A percentile compares a stretch with the other conserved stretches of the same genome.
phyloP scores from a whole-genome alignment of 2,113 vertebrate genomes.

The Calypte anna region DNA sequence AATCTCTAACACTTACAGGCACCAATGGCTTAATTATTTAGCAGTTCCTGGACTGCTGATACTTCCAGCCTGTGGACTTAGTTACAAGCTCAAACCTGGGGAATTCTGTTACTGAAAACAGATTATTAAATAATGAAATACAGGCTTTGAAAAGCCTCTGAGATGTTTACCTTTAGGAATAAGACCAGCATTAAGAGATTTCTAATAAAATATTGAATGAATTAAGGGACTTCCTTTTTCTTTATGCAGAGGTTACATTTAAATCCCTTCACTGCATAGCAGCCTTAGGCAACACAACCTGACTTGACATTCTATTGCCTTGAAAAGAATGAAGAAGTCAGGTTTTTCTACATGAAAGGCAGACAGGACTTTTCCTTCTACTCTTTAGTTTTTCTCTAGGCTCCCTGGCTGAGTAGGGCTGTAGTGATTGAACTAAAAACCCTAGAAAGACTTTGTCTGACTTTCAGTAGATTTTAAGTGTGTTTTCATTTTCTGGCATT shows the following conservation, averaged over 20 bases:
- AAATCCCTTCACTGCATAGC: constrained; percentile 53
- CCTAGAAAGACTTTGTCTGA: constrained; percentile 48
- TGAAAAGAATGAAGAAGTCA: constrained; percentile 62
- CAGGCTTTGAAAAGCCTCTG: constrained; percentile 65
- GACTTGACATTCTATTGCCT: constrained; percentile 66
- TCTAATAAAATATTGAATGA: constrained; percentile 77
- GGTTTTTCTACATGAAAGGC: constrained; percentile 65
- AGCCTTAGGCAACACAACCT: constrained; percentile 75
- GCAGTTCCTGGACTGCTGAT: constrained; percentile 56
- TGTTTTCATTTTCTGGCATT: neutral
- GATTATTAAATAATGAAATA: constrained; percentile 78
- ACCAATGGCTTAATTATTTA: constrained; percentile 70
- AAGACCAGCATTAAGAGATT: constrained; percentile 69
- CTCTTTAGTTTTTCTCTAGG: constrained; percentile 36
- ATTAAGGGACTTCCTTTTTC: constrained; percentile 73
- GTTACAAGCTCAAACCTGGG: constrained; percentile 60
- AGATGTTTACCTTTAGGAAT: constrained; percentile 73
- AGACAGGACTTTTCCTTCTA: constrained; percentile 48
- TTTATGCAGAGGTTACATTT: constrained; percentile 67
- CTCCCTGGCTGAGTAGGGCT: constrained; percentile 37
- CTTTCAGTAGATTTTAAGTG: constrained; percentile 30
- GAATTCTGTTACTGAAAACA: constrained; percentile 66
- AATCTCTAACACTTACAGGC: constrained; percentile 56
- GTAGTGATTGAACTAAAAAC: constrained; percentile 38
- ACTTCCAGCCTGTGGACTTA: constrained; percentile 65